Evolutionary conservation across 2,797 vertebrate species (phyloP), one percentile per base, ranked within the genome.

Genomic region (Urocyon cinereoargenteus): DNA sequence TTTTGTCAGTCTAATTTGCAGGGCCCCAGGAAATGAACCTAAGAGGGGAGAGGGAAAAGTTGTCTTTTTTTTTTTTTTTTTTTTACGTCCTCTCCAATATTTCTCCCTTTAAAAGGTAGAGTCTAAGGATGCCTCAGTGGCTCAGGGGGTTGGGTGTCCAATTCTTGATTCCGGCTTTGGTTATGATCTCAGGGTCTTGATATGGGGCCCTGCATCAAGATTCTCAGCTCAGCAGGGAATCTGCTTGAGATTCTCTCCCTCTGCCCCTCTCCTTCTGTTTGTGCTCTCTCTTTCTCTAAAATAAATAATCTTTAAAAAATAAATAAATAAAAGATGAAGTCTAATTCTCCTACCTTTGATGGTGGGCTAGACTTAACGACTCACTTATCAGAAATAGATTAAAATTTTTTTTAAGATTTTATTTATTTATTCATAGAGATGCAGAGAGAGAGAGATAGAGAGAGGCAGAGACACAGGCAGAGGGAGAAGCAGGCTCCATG

Each of bases 311-410:
- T 66, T 66, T 0, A n/a, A n/a, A n/a, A n/a, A 66, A 64, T 5
- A 62, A 62, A 31, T 15, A 34, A 68, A 34, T 68, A 21, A 68
- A 68, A 68, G 66, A 34, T 34, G 9, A 18, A 68, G 9, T 68
- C 79, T 49, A 31, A 40, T 83, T 68, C 61, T 90, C 34, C 53
- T 55, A 15, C 34, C 49, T 22, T 84, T 31, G 21, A 68, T 36
- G 45, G 24, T 73, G 21, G 59, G 70, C 18, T 72, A n/a, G 40
- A 26, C 13, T 51, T 10, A 18, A 0, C 55, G 62, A 94, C 62
- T 96, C 70, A 78, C 21, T 92, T 96, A 40, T 68, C 49, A 36
- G 75, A 70, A 93, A 68, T 6, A 70, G 75, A 77, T 55, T 55
- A 45, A 45, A 45, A 7, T 45, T 45, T 45, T 45, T 45, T 8